Evolutionary conservation across 2,113 vertebrate species (phyloP), one percentile per base, ranked within the genome.

Genomic region (Halcyon senegalensis): DNA sequence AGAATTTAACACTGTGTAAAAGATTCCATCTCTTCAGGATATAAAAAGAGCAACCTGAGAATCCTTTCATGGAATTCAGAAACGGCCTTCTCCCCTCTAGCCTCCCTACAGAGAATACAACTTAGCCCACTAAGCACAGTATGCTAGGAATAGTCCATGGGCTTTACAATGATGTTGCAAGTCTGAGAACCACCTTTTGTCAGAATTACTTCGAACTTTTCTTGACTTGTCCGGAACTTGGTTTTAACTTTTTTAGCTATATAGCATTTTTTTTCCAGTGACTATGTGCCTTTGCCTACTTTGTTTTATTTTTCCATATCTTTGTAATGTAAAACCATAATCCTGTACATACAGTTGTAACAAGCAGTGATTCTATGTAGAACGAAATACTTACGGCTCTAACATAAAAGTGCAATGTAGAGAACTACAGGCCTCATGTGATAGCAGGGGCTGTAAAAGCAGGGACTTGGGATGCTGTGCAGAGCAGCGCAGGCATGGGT

Each of bases 401-500:
- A 58, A 43, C 5, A 39, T 35, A n/a, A 74, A n/a, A 12, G 11
- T 60, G 15, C 21, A 72, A 70, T n/a, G 33, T 2, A 86, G 16
- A 67, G 25, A 78, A 74, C 82, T n/a, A n/a, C 7, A 43, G 51
- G 11, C 4, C 33, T 79, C 39, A 8, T 51, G 18, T 21, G 31
- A 69, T n/a, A 43, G 12, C 0, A 0, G 14, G 81, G 28, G 39
- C 3, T 68, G 84, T 77, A 44, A 92, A 89, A 69, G 5, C 9
- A 35, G 17, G 3, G 24, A 64, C 28, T 41, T 1, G 0, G 2
- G 3, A 8, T 41, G 28, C 5, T 59, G 16, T 11, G 12, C 33
- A 60, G 48, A 77, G 21, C 18, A 68, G 5, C 3, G 1, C 3
- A 41, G 11, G 13, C 7, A 35, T 7, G 5, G 5, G 7, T 35